phyloP scores from a whole-genome alignment of 2,888 invertebrate species.

The Glaucopsyche alexis region DNA sequence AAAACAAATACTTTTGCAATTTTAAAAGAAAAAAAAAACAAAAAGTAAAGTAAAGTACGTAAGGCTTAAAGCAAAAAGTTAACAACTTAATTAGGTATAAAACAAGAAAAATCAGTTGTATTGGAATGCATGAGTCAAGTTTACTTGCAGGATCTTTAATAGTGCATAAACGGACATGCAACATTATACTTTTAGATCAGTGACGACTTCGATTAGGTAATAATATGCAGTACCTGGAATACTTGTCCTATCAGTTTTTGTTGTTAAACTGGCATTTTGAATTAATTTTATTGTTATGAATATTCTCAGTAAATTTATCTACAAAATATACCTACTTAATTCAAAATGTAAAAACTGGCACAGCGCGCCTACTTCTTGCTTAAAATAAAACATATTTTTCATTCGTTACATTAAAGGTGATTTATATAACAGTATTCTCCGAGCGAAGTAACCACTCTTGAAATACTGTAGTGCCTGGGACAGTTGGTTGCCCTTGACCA shows the following conservation, averaged over 20 bases:
- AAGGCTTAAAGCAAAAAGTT: neutral
- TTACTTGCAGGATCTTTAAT: neutral
- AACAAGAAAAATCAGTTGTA: neutral
- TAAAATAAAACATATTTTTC: no score
- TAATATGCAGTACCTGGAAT: no score
- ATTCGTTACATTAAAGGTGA: no score
- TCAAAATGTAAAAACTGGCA: no score
- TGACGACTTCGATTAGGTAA: neutral
- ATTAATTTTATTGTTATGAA: neutral
- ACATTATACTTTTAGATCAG: conserved; percentile 11
- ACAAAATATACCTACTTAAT: neutral
- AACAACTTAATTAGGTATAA: neutral
- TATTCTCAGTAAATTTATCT: neutral
- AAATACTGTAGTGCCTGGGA: no score
- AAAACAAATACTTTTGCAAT: no score
- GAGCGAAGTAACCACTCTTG: no score
- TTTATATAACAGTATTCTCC: no score
- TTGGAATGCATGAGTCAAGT: neutral
- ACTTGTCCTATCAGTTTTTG: neutral
- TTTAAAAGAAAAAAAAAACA: no score
- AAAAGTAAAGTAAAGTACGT: no score
- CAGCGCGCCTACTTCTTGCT: no score
- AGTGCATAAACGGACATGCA: conserved; percentile 18
- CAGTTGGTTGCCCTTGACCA: no score
- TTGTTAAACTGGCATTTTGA: neutral